Evolutionary conservation across 2,113 vertebrate species (phyloP).

Genomic region (Todiramphus saurophagus): DNA sequence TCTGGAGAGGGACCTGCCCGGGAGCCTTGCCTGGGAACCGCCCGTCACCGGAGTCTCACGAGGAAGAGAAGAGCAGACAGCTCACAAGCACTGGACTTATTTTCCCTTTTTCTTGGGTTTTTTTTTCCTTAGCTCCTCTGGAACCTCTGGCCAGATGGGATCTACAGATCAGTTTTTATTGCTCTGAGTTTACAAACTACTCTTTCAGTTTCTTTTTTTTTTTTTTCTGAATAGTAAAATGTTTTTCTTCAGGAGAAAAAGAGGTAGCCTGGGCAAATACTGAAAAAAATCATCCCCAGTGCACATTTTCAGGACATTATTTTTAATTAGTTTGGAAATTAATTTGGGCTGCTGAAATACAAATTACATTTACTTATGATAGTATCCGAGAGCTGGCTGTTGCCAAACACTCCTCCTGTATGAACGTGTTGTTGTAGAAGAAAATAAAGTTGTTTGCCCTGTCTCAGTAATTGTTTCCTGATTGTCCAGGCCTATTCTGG

Average conservation of each 20-base stretch:
- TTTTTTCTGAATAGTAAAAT: not conserved
- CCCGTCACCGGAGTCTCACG: not conserved
- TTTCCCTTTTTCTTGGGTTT: not conserved
- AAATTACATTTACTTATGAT: not conserved
- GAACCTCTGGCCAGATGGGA: not conserved
- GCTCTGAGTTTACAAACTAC: not conserved
- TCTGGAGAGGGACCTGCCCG: not conserved
- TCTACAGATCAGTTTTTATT: not conserved
- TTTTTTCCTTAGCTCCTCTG: not conserved
- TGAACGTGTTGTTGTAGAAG: not conserved
- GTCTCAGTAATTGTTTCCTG: not conserved
- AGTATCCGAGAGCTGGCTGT: not conserved
- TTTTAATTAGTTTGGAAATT: not conserved
- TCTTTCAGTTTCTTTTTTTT: not conserved
- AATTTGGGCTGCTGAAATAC: conserved; percentile 14
- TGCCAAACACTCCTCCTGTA: not conserved
- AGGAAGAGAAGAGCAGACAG: not conserved
- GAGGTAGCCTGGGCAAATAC: not conserved
- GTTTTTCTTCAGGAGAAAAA: not conserved
- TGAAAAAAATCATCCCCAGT: not conserved
- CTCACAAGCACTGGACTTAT: not conserved
- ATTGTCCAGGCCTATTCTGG: not conserved
- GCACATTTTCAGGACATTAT: not conserved
- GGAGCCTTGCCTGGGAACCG: not conserved
- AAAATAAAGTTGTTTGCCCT: not conserved